Percentiles rank a stretch among this genome's conserved stretches.
These are phyloP conservation scores for Zingel zingel DNA, from an alignment of 2,113 vertebrate species.

Conservation along the genomic window DNA sequence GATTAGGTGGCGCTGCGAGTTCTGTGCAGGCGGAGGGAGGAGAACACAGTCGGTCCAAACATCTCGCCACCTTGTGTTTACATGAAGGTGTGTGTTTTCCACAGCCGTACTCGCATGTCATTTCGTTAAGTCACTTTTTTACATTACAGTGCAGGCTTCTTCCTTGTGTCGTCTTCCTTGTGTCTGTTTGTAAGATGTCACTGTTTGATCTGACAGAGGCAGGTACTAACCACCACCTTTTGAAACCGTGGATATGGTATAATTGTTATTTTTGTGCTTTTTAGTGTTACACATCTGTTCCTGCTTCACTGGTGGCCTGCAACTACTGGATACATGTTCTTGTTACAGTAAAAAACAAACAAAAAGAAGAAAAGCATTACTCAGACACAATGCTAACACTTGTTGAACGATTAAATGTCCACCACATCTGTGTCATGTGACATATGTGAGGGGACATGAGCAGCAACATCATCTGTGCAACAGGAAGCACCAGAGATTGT, in stretches of 20 bases:
- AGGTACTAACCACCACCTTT: constrained; percentile 45
- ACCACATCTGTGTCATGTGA: background rate
- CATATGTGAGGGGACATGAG: background rate
- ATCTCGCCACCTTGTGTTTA: constrained; percentile 61
- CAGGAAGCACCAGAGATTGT: background rate
- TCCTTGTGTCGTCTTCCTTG: background rate
- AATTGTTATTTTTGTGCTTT: constrained; percentile 36
- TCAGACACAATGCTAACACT: background rate
- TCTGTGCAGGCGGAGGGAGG: constrained; percentile 49
- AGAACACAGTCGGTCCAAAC: constrained; percentile 47
- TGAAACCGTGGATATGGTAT: constrained; percentile 35
- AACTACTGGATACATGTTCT: background rate
- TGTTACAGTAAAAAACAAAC: constrained; percentile 2
- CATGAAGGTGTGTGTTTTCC: constrained; percentile 29
- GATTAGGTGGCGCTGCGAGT: constrained; percentile 81
- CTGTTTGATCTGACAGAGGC: constrained; percentile 37
- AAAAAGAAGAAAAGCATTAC: background rate
- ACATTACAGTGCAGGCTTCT: constrained; percentile 8
- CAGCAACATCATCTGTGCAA: background rate
- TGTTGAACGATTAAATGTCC: background rate
- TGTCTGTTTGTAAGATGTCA: constrained; percentile 17
- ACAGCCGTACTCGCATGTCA: constrained; percentile 26
- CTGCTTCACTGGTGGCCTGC: background rate
- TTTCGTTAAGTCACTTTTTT: constrained; percentile 44
- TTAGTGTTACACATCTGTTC: background rate